These are phyloP conservation scores for Ispidina picta DNA, from an alignment of 2,797 vertebrate genomes.

Conservation along the genomic window DNA sequence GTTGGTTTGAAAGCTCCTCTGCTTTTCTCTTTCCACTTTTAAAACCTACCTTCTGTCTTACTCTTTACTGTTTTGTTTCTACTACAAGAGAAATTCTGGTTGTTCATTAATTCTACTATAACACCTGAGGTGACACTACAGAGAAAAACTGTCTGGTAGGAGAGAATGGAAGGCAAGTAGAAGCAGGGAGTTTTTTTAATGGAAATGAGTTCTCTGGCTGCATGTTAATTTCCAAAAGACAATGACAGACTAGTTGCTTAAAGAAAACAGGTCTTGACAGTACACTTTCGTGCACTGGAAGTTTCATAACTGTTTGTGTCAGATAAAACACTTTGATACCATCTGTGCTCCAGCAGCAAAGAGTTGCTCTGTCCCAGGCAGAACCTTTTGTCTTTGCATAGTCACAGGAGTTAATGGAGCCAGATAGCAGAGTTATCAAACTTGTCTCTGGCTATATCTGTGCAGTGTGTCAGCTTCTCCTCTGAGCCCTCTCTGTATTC, in stretches of 20 bases:
- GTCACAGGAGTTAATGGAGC: neutral
- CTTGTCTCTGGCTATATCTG: neutral
- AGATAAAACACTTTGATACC: neutral
- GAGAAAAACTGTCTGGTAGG: neutral
- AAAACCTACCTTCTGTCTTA: neutral
- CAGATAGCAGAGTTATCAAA: neutral
- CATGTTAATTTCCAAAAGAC: neutral
- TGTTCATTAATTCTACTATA: neutral
- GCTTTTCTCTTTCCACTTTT: neutral
- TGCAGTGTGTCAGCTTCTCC: neutral
- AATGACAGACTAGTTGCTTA: conserved; percentile 9
- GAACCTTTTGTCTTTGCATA: neutral
- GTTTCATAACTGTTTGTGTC: neutral
- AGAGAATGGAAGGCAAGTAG: neutral
- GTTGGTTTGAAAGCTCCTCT: neutral
- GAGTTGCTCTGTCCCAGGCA: neutral
- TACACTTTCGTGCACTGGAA: neutral
- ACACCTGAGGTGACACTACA: neutral
- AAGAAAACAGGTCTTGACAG: conserved; percentile 32
- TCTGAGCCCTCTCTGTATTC: neutral
- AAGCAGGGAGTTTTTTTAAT: neutral
- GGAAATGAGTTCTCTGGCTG: neutral
- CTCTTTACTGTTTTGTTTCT: neutral
- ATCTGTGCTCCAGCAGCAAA: neutral
- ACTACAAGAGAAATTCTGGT: neutral